Conservation (phyloP, 2,888 invertebrate genomes). For the Holacanthella duospinosa region DNA sequence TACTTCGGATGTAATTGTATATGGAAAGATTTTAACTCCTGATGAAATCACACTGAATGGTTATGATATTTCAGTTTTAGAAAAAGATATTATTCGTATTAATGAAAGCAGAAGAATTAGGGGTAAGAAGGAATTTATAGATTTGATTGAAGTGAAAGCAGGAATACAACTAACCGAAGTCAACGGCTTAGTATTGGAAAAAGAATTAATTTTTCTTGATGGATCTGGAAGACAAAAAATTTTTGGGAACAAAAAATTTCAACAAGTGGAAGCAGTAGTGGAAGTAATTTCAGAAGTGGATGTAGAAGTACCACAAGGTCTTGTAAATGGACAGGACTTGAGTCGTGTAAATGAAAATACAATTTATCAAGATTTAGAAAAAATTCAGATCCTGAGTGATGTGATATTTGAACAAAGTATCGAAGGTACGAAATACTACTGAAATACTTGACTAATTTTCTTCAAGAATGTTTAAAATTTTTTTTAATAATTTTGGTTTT, state of each 20-base stretch:
- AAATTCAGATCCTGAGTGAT: conserved; percentile 9
- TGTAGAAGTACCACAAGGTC: conserved; percentile 10
- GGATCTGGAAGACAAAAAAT: neutral
- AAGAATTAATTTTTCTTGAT: conserved; percentile 14
- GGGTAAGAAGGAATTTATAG: conserved; percentile 20
- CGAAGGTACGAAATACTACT: conserved; percentile 6
- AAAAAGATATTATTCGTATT: conserved; percentile 4
- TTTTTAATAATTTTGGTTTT: neutral
- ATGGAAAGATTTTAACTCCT: conserved; percentile 14
- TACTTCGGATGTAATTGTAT: conserved; percentile 9
- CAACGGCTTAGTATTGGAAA: neutral
- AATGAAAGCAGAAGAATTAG: conserved; percentile 10
- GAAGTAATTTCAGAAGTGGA: neutral
- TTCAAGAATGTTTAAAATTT: no score
- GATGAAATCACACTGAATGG: conserved; percentile 16
- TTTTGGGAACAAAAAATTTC: conserved; percentile 6
- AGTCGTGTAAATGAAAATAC: conserved; percentile 12
- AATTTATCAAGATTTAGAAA: conserved; percentile 11
- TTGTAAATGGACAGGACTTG: conserved; percentile 20
- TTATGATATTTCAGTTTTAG: conserved; percentile 18
- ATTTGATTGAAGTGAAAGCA: conserved; percentile 6
- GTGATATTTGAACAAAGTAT: conserved; percentile 13
- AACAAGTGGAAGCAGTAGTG: conserved; percentile 5
- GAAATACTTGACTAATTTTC: neutral
- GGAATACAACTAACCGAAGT: conserved; percentile 8